These are phyloP conservation scores for Nomada hirtipes DNA, from an alignment of 2,888 invertebrate species.

Conservation along the genomic window DNA sequence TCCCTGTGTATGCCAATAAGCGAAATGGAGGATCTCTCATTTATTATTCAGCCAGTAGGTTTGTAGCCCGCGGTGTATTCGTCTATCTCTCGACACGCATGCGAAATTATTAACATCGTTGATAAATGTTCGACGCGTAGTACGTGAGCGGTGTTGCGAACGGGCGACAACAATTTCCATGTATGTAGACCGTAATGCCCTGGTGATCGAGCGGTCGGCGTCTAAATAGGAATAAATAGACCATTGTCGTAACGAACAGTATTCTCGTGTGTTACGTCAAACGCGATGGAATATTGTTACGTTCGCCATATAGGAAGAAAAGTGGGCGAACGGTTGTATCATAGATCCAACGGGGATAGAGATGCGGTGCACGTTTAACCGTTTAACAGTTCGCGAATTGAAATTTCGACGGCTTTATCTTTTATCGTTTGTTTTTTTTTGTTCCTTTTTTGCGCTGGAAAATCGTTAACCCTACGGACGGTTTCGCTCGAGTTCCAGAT, in stretches of 20 bases:
- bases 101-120: conserved; percentile 66
- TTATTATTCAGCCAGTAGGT: conserved; percentile 64
- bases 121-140: conserved; percentile 46
- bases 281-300: conserved; percentile 45
- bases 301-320: neutral
- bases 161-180: conserved; percentile 46
- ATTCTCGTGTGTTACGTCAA: conserved; percentile 49
- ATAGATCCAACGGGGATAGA: no score
- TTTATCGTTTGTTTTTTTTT: no score
- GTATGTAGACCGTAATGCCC: conserved; percentile 20
- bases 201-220: conserved; percentile 29
- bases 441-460: no score
- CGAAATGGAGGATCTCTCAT: conserved; percentile 56
- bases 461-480: no score
- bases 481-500: no score
- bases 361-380: no score
- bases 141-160: conserved; percentile 40
- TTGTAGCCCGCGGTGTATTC: conserved; percentile 50
- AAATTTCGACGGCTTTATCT: no score
- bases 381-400: no score
- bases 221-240: conserved; percentile 59
- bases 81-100: conserved; percentile 48
- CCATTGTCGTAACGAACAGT: conserved; percentile 52
- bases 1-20: conserved; percentile 34
- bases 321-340: no score